Conservation (phyloP, 2,888 invertebrate species). For the Nymphalis c-album region DNA sequence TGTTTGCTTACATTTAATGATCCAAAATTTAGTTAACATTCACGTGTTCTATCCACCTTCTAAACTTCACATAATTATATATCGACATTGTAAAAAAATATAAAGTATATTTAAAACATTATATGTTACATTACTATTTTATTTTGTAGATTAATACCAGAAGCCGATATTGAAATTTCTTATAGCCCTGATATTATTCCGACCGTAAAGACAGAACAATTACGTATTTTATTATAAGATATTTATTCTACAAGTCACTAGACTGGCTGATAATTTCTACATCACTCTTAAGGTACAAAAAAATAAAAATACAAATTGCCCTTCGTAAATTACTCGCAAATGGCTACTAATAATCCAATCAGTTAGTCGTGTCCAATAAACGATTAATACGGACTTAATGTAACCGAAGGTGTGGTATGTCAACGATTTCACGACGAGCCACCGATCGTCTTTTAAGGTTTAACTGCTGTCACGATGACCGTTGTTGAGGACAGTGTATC, state of each 20-base stretch:
- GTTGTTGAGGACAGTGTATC: neutral
- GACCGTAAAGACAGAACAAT: too few relatives aligned
- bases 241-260: neutral
- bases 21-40: too few relatives aligned
- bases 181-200: too few relatives aligned
- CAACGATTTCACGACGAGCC: conserved; percentile 17
- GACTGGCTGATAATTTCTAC: neutral
- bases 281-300: neutral
- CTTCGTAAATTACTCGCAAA: conserved; percentile 10
- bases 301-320: neutral
- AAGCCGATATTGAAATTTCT: too few relatives aligned
- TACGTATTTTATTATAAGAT: neutral
- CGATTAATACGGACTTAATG: neutral
- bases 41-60: too few relatives aligned
- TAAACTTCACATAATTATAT: too few relatives aligned
- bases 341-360: conserved; percentile 6
- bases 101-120: too few relatives aligned
- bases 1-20: too few relatives aligned
- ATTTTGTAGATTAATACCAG: too few relatives aligned
- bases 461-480: conserved; percentile 3
- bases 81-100: too few relatives aligned
- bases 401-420: conserved; percentile 11
- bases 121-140: too few relatives aligned
- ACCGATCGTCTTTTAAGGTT: conserved; percentile 17
- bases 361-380: conserved; percentile 10